These are phyloP conservation scores for Cygnus olor DNA, from an alignment of 2,797 vertebrate genomes.

Conservation along the genomic window DNA sequence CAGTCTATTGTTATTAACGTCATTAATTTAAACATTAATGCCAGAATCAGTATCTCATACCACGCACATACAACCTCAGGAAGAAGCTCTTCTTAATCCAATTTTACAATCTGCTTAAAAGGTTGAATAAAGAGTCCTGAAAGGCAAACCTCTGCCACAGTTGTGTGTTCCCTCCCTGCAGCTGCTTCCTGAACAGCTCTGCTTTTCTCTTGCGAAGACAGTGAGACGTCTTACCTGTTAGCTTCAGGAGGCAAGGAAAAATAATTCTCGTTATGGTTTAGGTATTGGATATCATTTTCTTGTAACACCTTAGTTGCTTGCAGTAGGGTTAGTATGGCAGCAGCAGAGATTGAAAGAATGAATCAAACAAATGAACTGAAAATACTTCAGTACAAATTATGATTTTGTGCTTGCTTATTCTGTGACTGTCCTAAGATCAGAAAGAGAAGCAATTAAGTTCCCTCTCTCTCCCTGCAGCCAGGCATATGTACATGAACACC, in stretches of 20 bases:
- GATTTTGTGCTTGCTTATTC: neutral
- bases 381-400: neutral
- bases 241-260: neutral
- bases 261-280: neutral
- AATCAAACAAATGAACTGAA: neutral
- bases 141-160: neutral
- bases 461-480: neutral
- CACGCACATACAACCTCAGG: neutral
- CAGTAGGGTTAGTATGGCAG: neutral
- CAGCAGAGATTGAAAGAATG: neutral
- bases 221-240: neutral
- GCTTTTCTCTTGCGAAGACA: neutral
- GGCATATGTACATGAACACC: accelerated
- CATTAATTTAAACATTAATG: neutral
- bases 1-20: neutral
- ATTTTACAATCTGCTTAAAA: neutral
- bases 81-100: neutral
- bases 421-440: neutral
- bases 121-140: neutral
- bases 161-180: neutral
- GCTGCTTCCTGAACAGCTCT: neutral
- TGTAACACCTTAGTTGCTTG: neutral
- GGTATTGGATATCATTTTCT: neutral
- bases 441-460: neutral
- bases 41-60: neutral